These are phyloP conservation scores for Cyprinella venusta DNA, from an alignment of 2,797 vertebrate species.

Conservation along the genomic window DNA sequence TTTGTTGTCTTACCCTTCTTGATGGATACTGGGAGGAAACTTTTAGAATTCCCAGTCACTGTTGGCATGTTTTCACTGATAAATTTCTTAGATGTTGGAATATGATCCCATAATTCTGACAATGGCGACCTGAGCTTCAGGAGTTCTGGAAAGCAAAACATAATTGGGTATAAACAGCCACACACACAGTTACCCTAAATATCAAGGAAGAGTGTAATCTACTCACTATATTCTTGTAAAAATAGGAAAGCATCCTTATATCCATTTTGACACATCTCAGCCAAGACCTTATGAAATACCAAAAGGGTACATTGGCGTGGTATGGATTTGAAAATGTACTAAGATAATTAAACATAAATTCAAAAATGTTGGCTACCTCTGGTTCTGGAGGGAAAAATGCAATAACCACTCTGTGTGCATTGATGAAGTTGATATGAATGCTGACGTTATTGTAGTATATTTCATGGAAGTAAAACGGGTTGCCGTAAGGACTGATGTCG, in stretches of 20 bases:
- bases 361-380: conserved; percentile 71
- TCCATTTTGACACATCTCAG: conserved; percentile 86
- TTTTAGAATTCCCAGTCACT: background rate
- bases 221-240: conserved; percentile 80
- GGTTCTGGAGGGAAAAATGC: conserved; percentile 81
- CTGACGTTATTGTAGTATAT: conserved; percentile 78
- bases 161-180: background rate
- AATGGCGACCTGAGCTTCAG: background rate
- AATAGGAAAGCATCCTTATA: conserved; percentile 85
- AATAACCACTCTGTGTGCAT: conserved; percentile 78
- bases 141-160: background rate
- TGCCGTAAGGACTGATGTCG: conserved; percentile 88
- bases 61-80: background rate
- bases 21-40: conserved; percentile 43
- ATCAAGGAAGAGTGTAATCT: background rate
- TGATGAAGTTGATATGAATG: conserved; percentile 81
- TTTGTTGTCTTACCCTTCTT: conserved; percentile 40
- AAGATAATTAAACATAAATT: background rate
- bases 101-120: background rate
- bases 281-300: conserved; percentile 73
- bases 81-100: background rate
- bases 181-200: background rate
- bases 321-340: background rate
- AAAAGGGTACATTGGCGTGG: background rate
- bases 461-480: conserved; percentile 80